A percentile compares a stretch with the other conserved stretches of the same genome.
phyloP scores from a whole-genome alignment of 2,888 invertebrate genomes.

The Callinectes sapidus region DNA sequence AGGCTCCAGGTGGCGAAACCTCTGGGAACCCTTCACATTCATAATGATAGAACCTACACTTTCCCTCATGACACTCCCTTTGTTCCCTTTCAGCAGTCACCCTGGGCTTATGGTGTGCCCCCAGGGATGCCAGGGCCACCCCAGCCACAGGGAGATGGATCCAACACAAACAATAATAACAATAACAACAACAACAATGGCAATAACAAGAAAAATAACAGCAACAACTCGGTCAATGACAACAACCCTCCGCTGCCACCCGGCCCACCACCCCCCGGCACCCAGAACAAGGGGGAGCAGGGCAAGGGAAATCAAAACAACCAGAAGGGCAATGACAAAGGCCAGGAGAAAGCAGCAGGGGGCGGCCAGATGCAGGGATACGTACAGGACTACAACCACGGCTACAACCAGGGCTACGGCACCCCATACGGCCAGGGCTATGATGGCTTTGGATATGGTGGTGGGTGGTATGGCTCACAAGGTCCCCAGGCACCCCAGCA shows the following conservation, averaged over 20 bases:
- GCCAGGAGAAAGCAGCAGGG: constrained; percentile 27
- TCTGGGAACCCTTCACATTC: too few relatives aligned
- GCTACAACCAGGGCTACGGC: constrained; percentile 30
- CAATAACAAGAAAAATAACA: constrained; percentile 37
- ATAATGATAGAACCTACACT: not conserved
- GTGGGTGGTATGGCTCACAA: constrained; percentile 58
- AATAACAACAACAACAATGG: constrained; percentile 39
- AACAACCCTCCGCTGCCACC: constrained; percentile 50
- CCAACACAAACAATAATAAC: constrained; percentile 11
- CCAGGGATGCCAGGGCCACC: constrained; percentile 57
- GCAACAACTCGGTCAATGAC: constrained; percentile 27
- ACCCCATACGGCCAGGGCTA: constrained; percentile 39
- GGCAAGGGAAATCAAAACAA: not conserved
- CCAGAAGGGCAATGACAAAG: not conserved
- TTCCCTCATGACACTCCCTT: not conserved
- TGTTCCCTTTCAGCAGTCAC: constrained; percentile 34
- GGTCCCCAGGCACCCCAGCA: constrained; percentile 45
- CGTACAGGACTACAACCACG: constrained; percentile 48
- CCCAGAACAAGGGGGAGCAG: constrained; percentile 28
- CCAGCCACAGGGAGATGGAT: constrained; percentile 20
- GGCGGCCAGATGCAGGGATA: constrained; percentile 38
- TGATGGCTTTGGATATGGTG: constrained; percentile 44
- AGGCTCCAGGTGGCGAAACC: too few relatives aligned
- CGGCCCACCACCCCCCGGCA: constrained; percentile 44
- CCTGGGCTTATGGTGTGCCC: constrained; percentile 52